phyloP scores from a whole-genome alignment of 2,888 invertebrate genomes.

The Phortica magna region DNA sequence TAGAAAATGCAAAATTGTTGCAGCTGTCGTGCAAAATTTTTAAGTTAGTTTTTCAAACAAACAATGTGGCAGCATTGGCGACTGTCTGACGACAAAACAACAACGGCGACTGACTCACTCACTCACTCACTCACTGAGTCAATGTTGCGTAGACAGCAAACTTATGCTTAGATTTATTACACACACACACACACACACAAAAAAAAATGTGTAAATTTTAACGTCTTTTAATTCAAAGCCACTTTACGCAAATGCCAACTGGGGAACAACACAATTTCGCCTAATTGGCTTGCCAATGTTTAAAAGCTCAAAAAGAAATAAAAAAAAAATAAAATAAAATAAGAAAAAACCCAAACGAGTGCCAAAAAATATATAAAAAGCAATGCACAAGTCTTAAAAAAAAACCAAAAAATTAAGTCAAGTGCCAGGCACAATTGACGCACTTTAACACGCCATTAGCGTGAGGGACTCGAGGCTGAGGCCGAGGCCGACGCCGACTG shows the following conservation, averaged over 20 bases:
- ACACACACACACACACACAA: not conserved
- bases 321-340: not conserved
- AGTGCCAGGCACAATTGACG: not conserved
- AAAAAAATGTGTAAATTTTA: not conserved
- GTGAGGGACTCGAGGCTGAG: not conserved
- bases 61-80: constrained; percentile 11
- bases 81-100: not conserved
- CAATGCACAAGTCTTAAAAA: not conserved
- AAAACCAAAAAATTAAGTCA: not conserved
- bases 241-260: constrained; percentile 2
- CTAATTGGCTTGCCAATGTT: not conserved
- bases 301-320: not conserved
- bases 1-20: constrained; percentile 5
- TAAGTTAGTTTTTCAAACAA: not conserved
- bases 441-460: constrained; percentile 18
- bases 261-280: constrained; percentile 5
- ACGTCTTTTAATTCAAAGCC: not conserved
- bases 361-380: not conserved
- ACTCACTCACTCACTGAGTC: not conserved
- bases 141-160: not conserved
- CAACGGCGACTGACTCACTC: not conserved
- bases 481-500: not conserved
- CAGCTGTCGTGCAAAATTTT: not conserved
- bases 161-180: constrained; percentile 18
- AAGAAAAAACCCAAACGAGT: not conserved